Conservation (phyloP, 2,113 vertebrate species). For the Pachypanchax playfairii region DNA sequence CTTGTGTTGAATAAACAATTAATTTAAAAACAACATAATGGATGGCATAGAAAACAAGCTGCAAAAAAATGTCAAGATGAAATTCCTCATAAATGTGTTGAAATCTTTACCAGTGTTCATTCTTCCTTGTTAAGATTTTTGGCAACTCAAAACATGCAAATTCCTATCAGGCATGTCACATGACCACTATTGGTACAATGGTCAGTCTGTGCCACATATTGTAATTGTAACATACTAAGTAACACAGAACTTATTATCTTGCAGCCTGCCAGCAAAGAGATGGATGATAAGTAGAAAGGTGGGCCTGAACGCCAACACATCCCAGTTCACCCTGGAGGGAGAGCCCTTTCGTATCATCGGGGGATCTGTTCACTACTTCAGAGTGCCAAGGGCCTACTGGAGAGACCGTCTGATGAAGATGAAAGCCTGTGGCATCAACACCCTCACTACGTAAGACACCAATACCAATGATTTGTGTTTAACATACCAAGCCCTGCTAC, state of each 20-base stretch:
- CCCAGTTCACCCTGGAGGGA: slow-evolving; percentile 85
- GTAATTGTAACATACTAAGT: slow-evolving; percentile 35
- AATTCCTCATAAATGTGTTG: too few relatives aligned
- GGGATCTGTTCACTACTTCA: slow-evolving; percentile 91
- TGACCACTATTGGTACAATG: slow-evolving; percentile 48
- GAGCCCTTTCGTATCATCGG: slow-evolving; percentile 84
- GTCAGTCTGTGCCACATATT: slow-evolving; percentile 60
- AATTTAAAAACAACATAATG: too few relatives aligned
- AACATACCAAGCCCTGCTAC: background rate
- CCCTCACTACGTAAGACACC: slow-evolving; percentile 90
- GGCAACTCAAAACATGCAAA: slow-evolving; percentile 33
- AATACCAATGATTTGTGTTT: background rate
- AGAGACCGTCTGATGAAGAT: slow-evolving; percentile 90
- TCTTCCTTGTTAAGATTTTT: slow-evolving; percentile 2
- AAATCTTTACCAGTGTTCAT: too few relatives aligned
- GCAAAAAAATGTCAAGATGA: too few relatives aligned
- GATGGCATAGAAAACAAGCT: too few relatives aligned
- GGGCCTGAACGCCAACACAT: slow-evolving; percentile 79
- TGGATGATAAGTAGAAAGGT: slow-evolving; percentile 77
- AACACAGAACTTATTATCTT: slow-evolving; percentile 39
- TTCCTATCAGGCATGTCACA: slow-evolving; percentile 50
- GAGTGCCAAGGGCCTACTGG: slow-evolving; percentile 89
- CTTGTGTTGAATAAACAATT: too few relatives aligned
- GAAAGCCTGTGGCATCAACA: slow-evolving; percentile 93
- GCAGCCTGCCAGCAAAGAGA: slow-evolving; percentile 48